These are phyloP conservation scores for Dorcus parallelipipedus DNA, from an alignment of 2,888 invertebrate genomes.

Conservation along the genomic window DNA sequence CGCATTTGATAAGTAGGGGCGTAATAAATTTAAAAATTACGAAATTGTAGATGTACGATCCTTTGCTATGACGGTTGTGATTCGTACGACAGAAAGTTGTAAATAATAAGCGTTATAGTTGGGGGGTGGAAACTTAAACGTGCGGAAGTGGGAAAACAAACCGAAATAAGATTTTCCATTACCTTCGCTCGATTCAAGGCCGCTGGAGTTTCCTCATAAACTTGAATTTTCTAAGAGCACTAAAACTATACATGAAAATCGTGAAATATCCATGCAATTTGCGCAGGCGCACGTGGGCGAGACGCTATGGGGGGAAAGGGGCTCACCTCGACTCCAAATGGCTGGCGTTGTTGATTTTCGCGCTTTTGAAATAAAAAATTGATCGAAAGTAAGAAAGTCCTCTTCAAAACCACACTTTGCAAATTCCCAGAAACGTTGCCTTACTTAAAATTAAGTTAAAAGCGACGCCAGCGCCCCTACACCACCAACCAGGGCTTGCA, in stretches of 20 bases:
- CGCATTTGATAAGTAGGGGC: not conserved
- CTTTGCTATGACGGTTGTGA: conserved; percentile 27
- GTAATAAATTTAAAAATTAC: conserved; percentile 15
- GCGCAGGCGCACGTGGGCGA: conserved; percentile 31
- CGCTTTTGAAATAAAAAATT: conserved; percentile 13
- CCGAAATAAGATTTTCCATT: conserved; percentile 29
- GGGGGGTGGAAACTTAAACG: not conserved
- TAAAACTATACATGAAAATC: conserved; percentile 33
- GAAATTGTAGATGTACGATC: conserved; percentile 19
- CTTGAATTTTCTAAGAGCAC: conserved; percentile 38
- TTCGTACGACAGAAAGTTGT: conserved; percentile 21
- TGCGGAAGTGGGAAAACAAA: conserved; percentile 20
- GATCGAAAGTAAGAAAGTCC: no score
- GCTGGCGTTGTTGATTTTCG: conserved; percentile 21
- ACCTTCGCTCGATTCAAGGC: conserved; percentile 27
- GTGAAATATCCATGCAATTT: conserved; percentile 35
- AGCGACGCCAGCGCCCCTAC: no score
- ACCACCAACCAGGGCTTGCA: no score
- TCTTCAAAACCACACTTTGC: no score
- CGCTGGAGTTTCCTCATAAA: conserved; percentile 26
- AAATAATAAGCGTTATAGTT: conserved; percentile 14
- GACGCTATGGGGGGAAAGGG: conserved; percentile 20
- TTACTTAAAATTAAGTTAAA: no score
- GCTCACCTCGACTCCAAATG: conserved; percentile 20
- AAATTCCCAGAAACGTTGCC: no score